Evolutionary conservation across 2,888 invertebrate species (phyloP).

Genomic region (Plagodis dolabraria): DNA sequence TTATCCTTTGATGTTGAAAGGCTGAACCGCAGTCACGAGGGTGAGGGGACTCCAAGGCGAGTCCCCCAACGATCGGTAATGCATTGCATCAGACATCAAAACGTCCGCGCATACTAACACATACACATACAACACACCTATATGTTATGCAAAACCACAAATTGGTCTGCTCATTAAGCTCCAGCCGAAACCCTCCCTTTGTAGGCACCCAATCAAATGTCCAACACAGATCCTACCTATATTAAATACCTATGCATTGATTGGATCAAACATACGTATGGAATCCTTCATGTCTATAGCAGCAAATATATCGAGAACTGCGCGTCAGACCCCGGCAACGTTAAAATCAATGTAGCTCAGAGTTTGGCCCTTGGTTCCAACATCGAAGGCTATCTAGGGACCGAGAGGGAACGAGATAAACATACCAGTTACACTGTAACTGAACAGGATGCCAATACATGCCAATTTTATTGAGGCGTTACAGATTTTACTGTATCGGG

Average conservation of each 20-base stretch:
- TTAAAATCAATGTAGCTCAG: conserved; percentile 63
- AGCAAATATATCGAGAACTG: conserved; percentile 10
- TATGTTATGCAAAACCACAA: conserved; percentile 12
- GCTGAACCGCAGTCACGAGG: not conserved
- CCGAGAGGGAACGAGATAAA: conserved; percentile 42
- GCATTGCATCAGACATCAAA: conserved; percentile 15
- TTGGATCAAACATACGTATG: conserved; percentile 4
- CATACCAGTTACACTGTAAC: conserved; percentile 25
- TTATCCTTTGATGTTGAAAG: conserved; percentile 9
- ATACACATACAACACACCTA: not conserved
- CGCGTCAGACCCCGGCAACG: conserved; percentile 42
- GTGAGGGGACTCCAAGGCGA: conserved; percentile 10
- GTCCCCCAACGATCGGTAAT: conserved; percentile 3
- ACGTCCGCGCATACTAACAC: not conserved
- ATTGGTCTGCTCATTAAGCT: conserved; percentile 23
- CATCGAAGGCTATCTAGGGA: conserved; percentile 51
- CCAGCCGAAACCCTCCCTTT: conserved; percentile 22
- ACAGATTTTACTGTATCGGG: conserved; percentile 53
- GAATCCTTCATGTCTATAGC: not conserved
- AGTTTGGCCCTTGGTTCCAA: conserved; percentile 43
- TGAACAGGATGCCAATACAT: conserved; percentile 39
- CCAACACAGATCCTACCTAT: conserved; percentile 13
- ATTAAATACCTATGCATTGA: conserved; percentile 16
- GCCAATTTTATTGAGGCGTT: conserved; percentile 53
- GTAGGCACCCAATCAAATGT: conserved; percentile 20